Conservation (phyloP, 2,797 vertebrate species). For the Propithecus perrieri region DNA sequence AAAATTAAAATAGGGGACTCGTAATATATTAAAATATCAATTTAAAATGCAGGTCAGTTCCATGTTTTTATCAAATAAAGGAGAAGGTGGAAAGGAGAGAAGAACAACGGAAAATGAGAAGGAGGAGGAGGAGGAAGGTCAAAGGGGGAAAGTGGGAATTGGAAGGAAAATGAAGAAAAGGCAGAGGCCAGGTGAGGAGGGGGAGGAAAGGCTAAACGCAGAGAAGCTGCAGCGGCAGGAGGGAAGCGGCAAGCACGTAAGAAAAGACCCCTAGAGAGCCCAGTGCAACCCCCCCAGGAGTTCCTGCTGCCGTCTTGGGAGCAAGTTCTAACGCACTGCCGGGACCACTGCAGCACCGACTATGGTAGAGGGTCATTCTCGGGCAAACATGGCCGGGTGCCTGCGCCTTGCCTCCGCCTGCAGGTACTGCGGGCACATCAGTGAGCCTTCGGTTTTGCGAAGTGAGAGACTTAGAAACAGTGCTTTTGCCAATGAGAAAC, state of each 20-base stretch:
- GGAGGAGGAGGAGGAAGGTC: neutral
- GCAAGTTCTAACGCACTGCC: neutral
- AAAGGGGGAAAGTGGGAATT: rapidly evolving
- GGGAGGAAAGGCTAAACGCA: neutral
- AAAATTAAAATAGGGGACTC: neutral
- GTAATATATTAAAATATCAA: neutral
- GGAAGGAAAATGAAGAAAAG: neutral
- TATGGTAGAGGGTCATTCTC: neutral
- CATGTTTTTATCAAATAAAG: neutral
- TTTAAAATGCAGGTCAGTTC: neutral
- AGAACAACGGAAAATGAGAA: neutral
- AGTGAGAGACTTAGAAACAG: neutral
- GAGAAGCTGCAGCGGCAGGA: neutral
- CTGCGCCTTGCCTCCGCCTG: no score
- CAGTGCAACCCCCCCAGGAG: rapidly evolving
- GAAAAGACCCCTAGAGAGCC: neutral
- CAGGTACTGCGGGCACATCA: no score
- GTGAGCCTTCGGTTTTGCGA: neutral
- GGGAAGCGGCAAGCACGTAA: rapidly evolving
- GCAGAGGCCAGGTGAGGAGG: neutral
- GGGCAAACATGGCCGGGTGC: rapidly evolving
- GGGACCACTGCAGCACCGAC: rapidly evolving
- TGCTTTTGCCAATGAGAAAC: neutral
- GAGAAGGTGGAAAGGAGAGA: neutral
- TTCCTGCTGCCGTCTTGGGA: rapidly evolving